A percentile compares a stretch with the other conserved stretches of the same genome.
These are phyloP conservation scores for Microctenopoma steveboyesi DNA, from an alignment of 2,797 vertebrate genomes.

Conservation along the genomic window DNA sequence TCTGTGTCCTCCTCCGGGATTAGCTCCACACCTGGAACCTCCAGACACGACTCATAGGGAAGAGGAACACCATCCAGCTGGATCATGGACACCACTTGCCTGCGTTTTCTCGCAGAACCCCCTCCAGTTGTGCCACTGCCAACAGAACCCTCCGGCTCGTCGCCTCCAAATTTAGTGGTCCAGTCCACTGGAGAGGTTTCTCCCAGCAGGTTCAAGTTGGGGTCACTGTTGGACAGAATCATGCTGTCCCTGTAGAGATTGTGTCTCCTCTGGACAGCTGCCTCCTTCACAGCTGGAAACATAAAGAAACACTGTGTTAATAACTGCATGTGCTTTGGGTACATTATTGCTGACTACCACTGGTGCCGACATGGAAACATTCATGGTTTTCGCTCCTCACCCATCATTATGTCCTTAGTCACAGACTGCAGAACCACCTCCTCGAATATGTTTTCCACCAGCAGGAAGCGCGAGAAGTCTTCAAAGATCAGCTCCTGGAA, in stretches of 20 bases:
- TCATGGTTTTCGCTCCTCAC: slow-evolving; percentile 73
- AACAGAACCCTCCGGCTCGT: slow-evolving; percentile 15
- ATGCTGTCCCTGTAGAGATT: slow-evolving; percentile 98
- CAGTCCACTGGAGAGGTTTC: slow-evolving; percentile 88
- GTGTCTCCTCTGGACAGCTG: slow-evolving; percentile 93
- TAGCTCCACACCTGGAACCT: slow-evolving; percentile 80
- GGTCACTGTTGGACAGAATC: slow-evolving; percentile 93
- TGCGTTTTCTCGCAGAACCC: slow-evolving; percentile 78
- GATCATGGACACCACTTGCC: slow-evolving; percentile 95
- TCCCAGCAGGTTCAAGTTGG: slow-evolving; percentile 91
- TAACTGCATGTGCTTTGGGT: background rate
- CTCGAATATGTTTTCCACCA: slow-evolving; percentile 95
- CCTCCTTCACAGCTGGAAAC: slow-evolving; percentile 93
- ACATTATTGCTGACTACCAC: background rate
- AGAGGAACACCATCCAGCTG: slow-evolving; percentile 81
- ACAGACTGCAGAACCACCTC: slow-evolving; percentile 96
- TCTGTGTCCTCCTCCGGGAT: slow-evolving; percentile 79
- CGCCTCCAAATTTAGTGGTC: slow-evolving; percentile 80
- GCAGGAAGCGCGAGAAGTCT: slow-evolving; percentile 93
- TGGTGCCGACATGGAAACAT: background rate
- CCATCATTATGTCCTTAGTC: slow-evolving; percentile 96
- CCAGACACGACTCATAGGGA: slow-evolving; percentile 83
- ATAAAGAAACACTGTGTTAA: background rate
- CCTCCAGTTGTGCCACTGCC: background rate
- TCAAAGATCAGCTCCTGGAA: slow-evolving; percentile 97